phyloP scores from a whole-genome alignment of 2,888 invertebrate species.

The Ametastegia equiseti region DNA sequence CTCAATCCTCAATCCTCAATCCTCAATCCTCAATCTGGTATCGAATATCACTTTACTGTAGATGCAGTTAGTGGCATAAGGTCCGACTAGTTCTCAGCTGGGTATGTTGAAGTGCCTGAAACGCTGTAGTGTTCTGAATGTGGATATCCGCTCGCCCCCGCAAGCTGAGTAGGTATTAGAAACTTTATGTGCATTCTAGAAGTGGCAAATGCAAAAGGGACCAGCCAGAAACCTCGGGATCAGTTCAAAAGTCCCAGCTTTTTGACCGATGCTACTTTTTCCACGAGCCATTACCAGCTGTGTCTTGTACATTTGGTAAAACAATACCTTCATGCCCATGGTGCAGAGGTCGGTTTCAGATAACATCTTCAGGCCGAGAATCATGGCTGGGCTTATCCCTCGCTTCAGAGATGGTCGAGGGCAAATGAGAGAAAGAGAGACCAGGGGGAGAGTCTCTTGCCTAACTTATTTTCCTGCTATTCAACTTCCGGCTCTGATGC shows the following conservation, averaged over 20 bases:
- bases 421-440: background rate
- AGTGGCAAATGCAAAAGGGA: background rate
- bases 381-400: slow-evolving; percentile 37
- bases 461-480: slow-evolving; percentile 25
- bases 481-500: background rate
- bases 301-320: slow-evolving; percentile 44
- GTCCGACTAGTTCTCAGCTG: background rate
- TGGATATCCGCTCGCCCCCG: background rate
- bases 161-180: background rate
- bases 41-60: too few species aligned
- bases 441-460: background rate
- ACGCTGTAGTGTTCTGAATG: background rate
- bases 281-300: slow-evolving; percentile 31
- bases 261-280: slow-evolving; percentile 21
- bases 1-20: background rate
- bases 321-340: slow-evolving; percentile 32
- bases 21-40: too few species aligned
- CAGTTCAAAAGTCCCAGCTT: background rate
- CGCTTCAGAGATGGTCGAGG: background rate
- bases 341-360: slow-evolving; percentile 8
- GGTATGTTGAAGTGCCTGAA: background rate
- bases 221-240: background rate
- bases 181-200: background rate
- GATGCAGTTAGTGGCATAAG: background rate
- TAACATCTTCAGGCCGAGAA: slow-evolving; percentile 33